Base-by-base conservation (phyloP, 2,797 vertebrate species). In the Pangasius sanitwongsei region DNA sequence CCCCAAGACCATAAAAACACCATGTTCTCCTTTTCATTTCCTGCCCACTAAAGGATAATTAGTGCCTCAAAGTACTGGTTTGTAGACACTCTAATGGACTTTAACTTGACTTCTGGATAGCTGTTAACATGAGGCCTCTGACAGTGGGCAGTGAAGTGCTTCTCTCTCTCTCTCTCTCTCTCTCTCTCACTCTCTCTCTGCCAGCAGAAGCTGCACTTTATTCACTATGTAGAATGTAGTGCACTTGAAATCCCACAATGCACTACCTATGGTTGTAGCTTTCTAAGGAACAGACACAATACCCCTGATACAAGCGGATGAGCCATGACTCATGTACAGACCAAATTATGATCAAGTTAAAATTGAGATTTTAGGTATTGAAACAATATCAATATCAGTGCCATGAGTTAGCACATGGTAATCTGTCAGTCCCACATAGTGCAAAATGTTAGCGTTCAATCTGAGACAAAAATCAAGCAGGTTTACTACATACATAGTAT, bases 1-100 rank as follows among this genome's bases (percentile, higher is more conserved):
- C 83, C 69, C 31, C 55, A 53, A 50, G 44, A 55, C 85, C 77
- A 83, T 41, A 72, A 86, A 88, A 65, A 69, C 61, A 65, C 31
- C 50, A 91, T 93, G 92, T 69, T 88, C 90, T 20, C 67, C 74
- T 80, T 48, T 87, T 83, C 69, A 84, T 75, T 88, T 83, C 69
- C 80, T 84, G 80, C 55, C 87, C 87, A 59, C 86, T 70, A 77
- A 77, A 75, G 87, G 57, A 63, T 84, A 88, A 88, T 84, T 84
- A 84, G 55, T 75, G 55, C 44, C 69, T 31, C 50, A 34, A 65
- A 75, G 86, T 83, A 87, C 65, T 82, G 65, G 50, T 87, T 82
- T 70, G 34, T 55, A 88, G 63, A 25, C 57, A 50, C 57, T 44
- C 41, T 83, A 88, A 88, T 88, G 81, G 63, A 87, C 81, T 69